Conservation (phyloP, 1,140 invertebrate genomes). For the Hetaerina americana region DNA sequence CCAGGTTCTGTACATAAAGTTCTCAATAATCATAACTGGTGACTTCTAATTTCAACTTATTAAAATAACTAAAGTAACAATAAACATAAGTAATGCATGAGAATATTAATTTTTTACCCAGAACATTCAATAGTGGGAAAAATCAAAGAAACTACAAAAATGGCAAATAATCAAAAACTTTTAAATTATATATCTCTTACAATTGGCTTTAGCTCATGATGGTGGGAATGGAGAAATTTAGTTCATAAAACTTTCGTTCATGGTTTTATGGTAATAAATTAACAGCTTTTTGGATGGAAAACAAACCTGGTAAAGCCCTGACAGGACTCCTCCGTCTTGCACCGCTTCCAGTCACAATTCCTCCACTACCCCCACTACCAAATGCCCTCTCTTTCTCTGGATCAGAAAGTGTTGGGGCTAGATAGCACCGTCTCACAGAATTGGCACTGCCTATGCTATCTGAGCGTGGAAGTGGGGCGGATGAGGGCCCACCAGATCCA, state of each 20-base stretch:
- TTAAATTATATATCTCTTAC: too few relatives aligned
- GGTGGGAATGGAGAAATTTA: background rate
- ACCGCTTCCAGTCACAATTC: background rate
- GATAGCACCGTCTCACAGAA: conserved; percentile 56
- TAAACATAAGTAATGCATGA: too few relatives aligned
- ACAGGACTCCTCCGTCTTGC: background rate
- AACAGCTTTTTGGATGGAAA: background rate
- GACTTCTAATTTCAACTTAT: too few relatives aligned
- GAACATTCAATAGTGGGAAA: too few relatives aligned
- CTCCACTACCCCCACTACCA: conserved; percentile 19
- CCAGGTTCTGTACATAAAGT: too few relatives aligned
- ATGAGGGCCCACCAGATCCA: background rate
- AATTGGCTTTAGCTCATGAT: too few relatives aligned
- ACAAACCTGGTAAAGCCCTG: background rate
- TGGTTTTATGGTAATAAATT: background rate
- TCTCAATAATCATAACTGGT: too few relatives aligned
- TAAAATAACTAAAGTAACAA: too few relatives aligned
- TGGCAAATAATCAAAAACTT: too few relatives aligned
- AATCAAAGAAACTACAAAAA: too few relatives aligned
- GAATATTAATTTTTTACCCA: too few relatives aligned
- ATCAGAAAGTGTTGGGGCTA: conserved; percentile 79
- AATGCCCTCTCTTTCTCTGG: conserved; percentile 64
- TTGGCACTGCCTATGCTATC: conserved; percentile 68
- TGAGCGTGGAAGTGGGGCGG: conserved; percentile 40
- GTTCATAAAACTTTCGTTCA: too few relatives aligned